Percentiles rank a stretch among this genome's conserved stretches.
Conservation (phyloP, 1,140 invertebrate species). For the Hylaeus volcanicus region DNA sequence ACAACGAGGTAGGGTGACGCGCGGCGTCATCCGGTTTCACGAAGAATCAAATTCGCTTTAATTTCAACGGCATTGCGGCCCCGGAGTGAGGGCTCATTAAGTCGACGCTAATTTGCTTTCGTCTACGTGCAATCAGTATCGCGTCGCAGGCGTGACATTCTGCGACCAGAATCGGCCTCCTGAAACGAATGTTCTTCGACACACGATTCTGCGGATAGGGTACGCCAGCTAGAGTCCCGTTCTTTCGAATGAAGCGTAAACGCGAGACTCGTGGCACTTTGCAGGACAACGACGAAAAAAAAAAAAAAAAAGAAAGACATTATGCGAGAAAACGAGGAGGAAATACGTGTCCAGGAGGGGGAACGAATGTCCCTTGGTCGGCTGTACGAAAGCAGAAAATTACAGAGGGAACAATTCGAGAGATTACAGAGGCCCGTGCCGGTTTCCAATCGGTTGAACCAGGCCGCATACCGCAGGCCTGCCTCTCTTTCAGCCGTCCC, state of each 20-base stretch:
- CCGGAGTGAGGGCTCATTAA: background rate
- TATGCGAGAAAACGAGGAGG: constrained; percentile 37
- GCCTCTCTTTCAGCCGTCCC: constrained; percentile 1
- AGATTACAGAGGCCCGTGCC: constrained; percentile 66
- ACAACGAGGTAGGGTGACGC: background rate
- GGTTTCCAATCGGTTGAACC: constrained; percentile 67
- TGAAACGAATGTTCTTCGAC: too few relatives aligned
- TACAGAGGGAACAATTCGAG: constrained; percentile 63
- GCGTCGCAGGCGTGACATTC: background rate
- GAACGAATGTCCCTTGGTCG: background rate
- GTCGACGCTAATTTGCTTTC: background rate
- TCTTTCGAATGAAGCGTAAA: too few relatives aligned
- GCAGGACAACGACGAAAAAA: too few relatives aligned
- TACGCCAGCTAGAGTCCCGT: too few relatives aligned
- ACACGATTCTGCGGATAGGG: too few relatives aligned
- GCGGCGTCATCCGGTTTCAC: background rate
- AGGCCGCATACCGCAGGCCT: constrained; percentile 35
- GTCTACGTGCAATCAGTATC: constrained; percentile 1
- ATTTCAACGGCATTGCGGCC: background rate
- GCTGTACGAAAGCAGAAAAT: constrained; percentile 58
- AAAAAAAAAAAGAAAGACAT: background rate
- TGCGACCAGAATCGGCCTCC: background rate
- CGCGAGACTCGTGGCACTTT: too few relatives aligned
- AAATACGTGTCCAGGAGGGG: background rate
- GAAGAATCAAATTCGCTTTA: constrained; percentile 9